Percentiles rank a stretch among this genome's conserved stretches.
Conservation (phyloP, 2,797 vertebrate species). For the Mergus octosetaceus region DNA sequence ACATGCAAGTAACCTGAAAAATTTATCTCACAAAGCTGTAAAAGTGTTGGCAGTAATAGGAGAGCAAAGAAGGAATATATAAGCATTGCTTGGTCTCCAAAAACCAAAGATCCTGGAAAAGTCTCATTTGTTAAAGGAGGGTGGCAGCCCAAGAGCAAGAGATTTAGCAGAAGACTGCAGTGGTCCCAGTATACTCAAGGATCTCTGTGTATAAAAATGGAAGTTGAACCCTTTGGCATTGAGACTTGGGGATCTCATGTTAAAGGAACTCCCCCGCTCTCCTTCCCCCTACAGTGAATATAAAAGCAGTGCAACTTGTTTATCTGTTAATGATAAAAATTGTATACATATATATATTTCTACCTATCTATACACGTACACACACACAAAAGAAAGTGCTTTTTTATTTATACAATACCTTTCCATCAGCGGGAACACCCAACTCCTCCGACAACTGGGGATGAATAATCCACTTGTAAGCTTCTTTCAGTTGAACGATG, state of each 20-base stretch:
- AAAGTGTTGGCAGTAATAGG: not conserved
- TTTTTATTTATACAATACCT: conserved; percentile 75
- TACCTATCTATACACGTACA: not conserved
- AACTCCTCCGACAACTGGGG: conserved; percentile 85
- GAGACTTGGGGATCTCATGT: not conserved
- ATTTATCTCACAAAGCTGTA: not conserved
- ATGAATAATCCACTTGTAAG: conserved; percentile 91
- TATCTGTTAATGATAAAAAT: not conserved
- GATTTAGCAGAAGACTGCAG: not conserved
- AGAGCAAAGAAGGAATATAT: not conserved
- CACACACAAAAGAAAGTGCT: not conserved
- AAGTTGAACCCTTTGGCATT: not conserved
- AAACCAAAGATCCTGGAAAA: not conserved
- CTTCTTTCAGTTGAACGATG: conserved; percentile 92
- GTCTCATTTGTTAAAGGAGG: not conserved
- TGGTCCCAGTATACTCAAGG: not conserved
- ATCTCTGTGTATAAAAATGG: not conserved
- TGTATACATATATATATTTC: not conserved
- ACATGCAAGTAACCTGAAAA: not conserved
- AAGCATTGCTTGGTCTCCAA: not conserved
- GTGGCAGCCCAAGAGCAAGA: not conserved
- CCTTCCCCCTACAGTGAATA: not conserved
- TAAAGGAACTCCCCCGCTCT: not conserved
- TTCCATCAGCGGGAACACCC: conserved; percentile 85
- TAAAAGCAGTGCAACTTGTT: not conserved